phyloP scores from a whole-genome alignment of 2,888 invertebrate species.

The Sinotaia quadrata region DNA sequence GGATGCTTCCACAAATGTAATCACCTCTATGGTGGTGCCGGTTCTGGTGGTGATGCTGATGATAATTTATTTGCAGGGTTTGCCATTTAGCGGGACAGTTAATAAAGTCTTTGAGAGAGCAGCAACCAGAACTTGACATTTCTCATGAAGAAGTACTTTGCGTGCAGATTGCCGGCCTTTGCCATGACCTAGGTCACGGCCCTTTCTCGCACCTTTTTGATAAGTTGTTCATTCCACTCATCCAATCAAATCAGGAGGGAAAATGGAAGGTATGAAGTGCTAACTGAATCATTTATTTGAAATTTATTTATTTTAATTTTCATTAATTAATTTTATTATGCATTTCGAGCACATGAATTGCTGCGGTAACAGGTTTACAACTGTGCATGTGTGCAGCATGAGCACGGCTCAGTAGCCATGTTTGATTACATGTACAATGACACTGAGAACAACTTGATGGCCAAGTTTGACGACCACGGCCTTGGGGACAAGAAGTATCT shows the following conservation, averaged over 20 bases:
- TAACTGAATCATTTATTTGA: too few species aligned
- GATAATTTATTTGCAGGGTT: constrained; percentile 76
- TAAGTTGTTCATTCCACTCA: constrained; percentile 67
- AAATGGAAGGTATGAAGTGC: constrained; percentile 9
- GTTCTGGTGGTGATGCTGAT: neutral
- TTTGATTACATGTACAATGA: too few species aligned
- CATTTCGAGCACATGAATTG: too few species aligned
- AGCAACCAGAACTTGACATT: constrained; percentile 72
- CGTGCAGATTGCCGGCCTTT: constrained; percentile 78
- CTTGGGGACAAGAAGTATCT: too few species aligned
- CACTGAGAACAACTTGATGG: too few species aligned
- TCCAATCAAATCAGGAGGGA: constrained; percentile 18
- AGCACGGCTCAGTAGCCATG: too few species aligned
- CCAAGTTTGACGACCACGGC: too few species aligned
- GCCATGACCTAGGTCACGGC: constrained; percentile 82
- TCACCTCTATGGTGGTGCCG: neutral
- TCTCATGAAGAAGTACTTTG: constrained; percentile 74
- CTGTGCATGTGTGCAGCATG: too few species aligned
- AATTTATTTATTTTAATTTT: too few species aligned
- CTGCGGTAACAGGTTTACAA: too few species aligned
- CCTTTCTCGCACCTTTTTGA: constrained; percentile 81
- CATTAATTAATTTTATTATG: too few species aligned
- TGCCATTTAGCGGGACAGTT: constrained; percentile 70
- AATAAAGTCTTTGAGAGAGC: constrained; percentile 46
- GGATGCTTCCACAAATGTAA: neutral